These are phyloP conservation scores for Phorcus lineatus DNA, from an alignment of 2,888 invertebrate genomes.

Conservation along the genomic window DNA sequence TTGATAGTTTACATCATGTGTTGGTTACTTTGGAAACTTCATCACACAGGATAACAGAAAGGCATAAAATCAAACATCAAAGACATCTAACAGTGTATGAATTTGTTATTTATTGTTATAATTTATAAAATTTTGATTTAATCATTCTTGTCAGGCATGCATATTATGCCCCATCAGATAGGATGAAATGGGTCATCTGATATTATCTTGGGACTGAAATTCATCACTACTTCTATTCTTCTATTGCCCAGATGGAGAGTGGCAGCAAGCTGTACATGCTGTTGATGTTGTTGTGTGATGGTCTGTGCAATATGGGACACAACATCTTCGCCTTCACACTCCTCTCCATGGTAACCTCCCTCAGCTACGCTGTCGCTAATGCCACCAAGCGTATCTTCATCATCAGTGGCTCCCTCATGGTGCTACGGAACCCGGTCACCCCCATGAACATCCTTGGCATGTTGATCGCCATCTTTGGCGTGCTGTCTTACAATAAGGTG, in stretches of 20 bases:
- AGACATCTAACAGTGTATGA: no score
- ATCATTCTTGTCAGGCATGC: no score
- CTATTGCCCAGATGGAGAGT: slow-evolving; percentile 61
- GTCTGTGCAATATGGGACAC: slow-evolving; percentile 93
- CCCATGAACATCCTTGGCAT: slow-evolving; percentile 91
- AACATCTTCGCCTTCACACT: slow-evolving; percentile 96
- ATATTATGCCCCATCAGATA: no score
- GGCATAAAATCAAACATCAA: no score
- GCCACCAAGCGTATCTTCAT: slow-evolving; percentile 93
- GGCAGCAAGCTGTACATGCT: slow-evolving; percentile 58
- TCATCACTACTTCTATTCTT: background rate
- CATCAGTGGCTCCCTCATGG: slow-evolving; percentile 89
- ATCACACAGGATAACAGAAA: no score
- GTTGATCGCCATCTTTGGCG: slow-evolving; percentile 91
- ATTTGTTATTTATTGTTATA: no score
- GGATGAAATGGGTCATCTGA: no score
- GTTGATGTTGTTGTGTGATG: slow-evolving; percentile 84
- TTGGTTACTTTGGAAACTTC: no score
- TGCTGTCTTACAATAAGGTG: slow-evolving; percentile 92
- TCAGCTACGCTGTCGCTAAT: slow-evolving; percentile 96
- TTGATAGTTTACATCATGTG: no score
- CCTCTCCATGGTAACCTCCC: slow-evolving; percentile 89
- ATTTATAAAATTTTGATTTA: no score
- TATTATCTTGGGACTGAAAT: no score
- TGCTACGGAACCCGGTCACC: slow-evolving; percentile 94